phyloP scores from a whole-genome alignment of 2,888 invertebrate genomes.

The Neuroscelio doddi region DNA sequence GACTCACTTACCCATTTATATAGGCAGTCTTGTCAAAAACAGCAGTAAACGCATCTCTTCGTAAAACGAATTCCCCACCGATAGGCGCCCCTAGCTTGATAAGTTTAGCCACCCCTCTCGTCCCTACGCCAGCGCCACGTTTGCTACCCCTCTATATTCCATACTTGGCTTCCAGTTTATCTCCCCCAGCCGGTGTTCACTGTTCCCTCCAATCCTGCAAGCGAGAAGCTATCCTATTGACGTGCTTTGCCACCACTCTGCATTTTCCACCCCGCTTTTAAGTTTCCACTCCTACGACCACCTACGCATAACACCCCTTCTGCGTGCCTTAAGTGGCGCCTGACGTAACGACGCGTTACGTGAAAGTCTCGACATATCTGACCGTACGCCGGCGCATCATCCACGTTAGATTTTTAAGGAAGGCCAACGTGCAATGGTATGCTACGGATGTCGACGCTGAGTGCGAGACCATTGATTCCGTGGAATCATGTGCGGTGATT shows the following conservation, averaged over 20 bases:
- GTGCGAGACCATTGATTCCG: constrained; percentile 4
- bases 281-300: constrained; percentile 15
- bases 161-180: constrained; percentile 10
- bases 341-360: constrained; percentile 26
- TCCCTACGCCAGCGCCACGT: constrained; percentile 18
- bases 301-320: constrained; percentile 1
- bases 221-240: constrained; percentile 28
- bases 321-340: constrained; percentile 25
- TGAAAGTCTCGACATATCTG: constrained; percentile 15
- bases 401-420: constrained; percentile 1
- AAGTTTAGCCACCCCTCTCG: neutral
- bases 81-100: constrained; percentile 5
- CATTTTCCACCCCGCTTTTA: constrained; percentile 25
- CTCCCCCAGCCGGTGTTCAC: constrained; percentile 1
- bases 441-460: constrained; percentile 11
- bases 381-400: constrained; percentile 23
- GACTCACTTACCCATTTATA: neutral
- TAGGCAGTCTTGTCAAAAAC: constrained; percentile 12
- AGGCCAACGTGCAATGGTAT: constrained; percentile 17
- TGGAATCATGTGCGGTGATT: constrained; percentile 1
- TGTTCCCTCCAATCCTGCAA: constrained; percentile 15
- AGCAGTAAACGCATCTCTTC: constrained; percentile 20
- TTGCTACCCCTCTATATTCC: constrained; percentile 4
- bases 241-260: constrained; percentile 22
- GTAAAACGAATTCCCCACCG: neutral